Evolutionary conservation across 2,888 invertebrate species (phyloP), one percentile per base, ranked within the genome.

Genomic region (Cerastoderma edule): DNA sequence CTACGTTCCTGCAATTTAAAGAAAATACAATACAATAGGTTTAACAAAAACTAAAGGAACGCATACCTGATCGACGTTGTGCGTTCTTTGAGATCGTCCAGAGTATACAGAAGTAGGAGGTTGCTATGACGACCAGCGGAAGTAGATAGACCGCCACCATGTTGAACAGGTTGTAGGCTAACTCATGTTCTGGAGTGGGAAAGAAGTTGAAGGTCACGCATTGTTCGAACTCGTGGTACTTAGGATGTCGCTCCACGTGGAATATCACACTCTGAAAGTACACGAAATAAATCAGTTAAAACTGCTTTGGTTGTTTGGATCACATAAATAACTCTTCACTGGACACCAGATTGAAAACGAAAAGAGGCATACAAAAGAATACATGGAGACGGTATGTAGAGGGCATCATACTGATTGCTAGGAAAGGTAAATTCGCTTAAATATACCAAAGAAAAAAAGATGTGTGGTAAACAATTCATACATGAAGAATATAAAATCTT

Each of bases 191-290:
- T 0, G 93, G 93, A 0, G 94, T 94, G 0, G 96, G 95, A 89
- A 97, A 95, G 66, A 95, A 95, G 88, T 97, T 95, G 93, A 96
- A 96, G 0, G 97, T 96, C 67, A 98, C 96, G 93, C 99, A 99
- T 91, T 99, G 98, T 88, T 95, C 95, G 93, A 96, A 98, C 96
- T 96, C 96, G 63, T 95, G 95, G 70, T 95, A 95, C 67, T 95
- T 94, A 0, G 98, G 98, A 93, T 98, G 98, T 53, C 94, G 94
- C 89, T 96, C 96, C 67, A 97, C 94, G 90, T 97, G 97, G 92
- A 98, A 98, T 78, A 98, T 95, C 85, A 96, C 94, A 86, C 95
- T 95, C 96, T 96, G 95, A 50, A 95, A 94, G 32, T 28, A 27
- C n/a, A n/a, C n/a, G n/a, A n/a, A n/a, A 19, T 46, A 5, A 19